These are phyloP conservation scores for Epicauta chinensis DNA, from an alignment of 1,140 invertebrate species.

Conservation along the genomic window DNA sequence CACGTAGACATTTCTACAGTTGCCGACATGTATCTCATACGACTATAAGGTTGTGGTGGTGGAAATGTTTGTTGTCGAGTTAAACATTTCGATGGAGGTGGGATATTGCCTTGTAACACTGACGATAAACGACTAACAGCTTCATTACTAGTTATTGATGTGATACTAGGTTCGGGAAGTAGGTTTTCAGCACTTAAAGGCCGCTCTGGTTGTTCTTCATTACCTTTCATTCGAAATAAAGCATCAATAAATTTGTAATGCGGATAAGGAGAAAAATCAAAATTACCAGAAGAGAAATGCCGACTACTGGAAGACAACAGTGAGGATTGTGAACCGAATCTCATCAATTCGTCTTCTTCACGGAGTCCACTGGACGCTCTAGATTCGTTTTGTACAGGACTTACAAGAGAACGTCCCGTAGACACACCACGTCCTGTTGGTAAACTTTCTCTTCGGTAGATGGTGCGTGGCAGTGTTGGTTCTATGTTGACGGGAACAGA, in stretches of 20 bases:
- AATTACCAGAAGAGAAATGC: slow-evolving; percentile 35
- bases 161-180: slow-evolving; percentile 58
- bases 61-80: slow-evolving; percentile 64
- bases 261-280: too few relatives aligned
- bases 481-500: slow-evolving; percentile 51
- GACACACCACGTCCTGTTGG: slow-evolving; percentile 37
- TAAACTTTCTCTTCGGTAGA: slow-evolving; percentile 51
- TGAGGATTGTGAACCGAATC: slow-evolving; percentile 41
- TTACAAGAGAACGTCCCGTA: slow-evolving; percentile 25
- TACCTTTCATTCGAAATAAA: neutral
- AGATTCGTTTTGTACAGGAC: slow-evolving; percentile 37
- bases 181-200: slow-evolving; percentile 61
- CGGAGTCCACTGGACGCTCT: slow-evolving; percentile 40
- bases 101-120: slow-evolving; percentile 48
- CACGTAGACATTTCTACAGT: slow-evolving; percentile 50
- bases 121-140: slow-evolving; percentile 53
- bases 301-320: slow-evolving; percentile 48
- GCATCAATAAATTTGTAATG: slow-evolving; percentile 1
- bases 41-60: slow-evolving; percentile 52
- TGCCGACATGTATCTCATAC: slow-evolving; percentile 49
- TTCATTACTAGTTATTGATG: slow-evolving; percentile 57
- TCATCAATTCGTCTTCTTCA: slow-evolving; percentile 43
- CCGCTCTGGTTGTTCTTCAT: slow-evolving; percentile 44
- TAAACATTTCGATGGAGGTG: slow-evolving; percentile 42
- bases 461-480: slow-evolving; percentile 39